Percentiles rank a stretch among this genome's conserved stretches.
phyloP scores from a whole-genome alignment of 2,888 invertebrate genomes.

The Torymus aiolomorphi region DNA sequence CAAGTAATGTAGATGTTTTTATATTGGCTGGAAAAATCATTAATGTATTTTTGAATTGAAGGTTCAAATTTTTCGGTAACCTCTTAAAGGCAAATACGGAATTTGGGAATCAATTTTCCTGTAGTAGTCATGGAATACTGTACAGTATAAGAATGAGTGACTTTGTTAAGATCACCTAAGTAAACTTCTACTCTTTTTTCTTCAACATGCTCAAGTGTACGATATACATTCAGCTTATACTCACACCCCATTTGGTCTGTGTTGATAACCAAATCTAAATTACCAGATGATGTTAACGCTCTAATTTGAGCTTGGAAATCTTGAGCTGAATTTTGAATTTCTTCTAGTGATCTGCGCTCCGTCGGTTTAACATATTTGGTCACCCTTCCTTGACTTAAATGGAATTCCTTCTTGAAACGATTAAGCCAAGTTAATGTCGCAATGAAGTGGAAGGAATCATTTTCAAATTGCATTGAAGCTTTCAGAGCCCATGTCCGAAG shows the following conservation, averaged over 20 bases:
- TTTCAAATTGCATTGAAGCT: slow-evolving; percentile 56
- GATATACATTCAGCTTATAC: too few relatives aligned
- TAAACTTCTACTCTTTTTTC: too few relatives aligned
- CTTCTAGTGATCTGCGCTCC: slow-evolving; percentile 45
- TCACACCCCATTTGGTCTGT: too few relatives aligned
- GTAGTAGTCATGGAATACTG: too few relatives aligned
- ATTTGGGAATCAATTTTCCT: too few relatives aligned
- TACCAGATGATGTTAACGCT: neutral
- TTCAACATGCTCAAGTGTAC: too few relatives aligned
- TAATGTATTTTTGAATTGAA: slow-evolving; percentile 56
- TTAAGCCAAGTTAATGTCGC: slow-evolving; percentile 52
- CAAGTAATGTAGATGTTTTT: slow-evolving; percentile 49
- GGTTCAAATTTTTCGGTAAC: too few relatives aligned
- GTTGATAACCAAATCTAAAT: slow-evolving; percentile 46
- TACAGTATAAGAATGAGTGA: too few relatives aligned
- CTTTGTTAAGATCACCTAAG: too few relatives aligned
- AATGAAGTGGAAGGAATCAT: slow-evolving; percentile 49
- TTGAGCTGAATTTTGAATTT: slow-evolving; percentile 39
- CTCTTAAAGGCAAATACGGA: too few relatives aligned
- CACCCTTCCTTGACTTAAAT: too few relatives aligned
- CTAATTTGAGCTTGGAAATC: neutral
- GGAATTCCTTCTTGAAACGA: slow-evolving; percentile 55
- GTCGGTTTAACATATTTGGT: slow-evolving; percentile 52
- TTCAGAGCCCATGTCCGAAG: slow-evolving; percentile 59
- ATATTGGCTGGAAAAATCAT: slow-evolving; percentile 48